phyloP scores from a whole-genome alignment of 2,888 invertebrate genomes.

The Thyatira batis region DNA sequence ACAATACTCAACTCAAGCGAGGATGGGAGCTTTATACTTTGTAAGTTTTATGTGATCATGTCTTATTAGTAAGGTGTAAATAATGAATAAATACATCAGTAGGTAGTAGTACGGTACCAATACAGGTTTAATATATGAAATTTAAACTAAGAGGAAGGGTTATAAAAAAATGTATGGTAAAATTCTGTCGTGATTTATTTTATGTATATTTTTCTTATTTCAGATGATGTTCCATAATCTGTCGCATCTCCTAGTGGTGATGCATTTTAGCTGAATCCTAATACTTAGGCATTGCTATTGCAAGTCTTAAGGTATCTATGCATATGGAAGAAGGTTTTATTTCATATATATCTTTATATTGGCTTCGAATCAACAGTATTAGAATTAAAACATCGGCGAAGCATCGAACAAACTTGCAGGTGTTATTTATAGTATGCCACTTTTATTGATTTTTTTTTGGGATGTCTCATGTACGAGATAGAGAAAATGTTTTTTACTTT shows the following conservation, averaged over 20 bases:
- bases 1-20: slow-evolving; percentile 20
- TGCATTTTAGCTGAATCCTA: slow-evolving; percentile 34
- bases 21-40: slow-evolving; percentile 29
- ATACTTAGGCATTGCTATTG: slow-evolving; percentile 48
- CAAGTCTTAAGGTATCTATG: slow-evolving; percentile 20
- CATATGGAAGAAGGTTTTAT: slow-evolving; percentile 2
- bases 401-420: slow-evolving; percentile 3
- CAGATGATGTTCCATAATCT: slow-evolving; percentile 36
- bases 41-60: slow-evolving; percentile 30
- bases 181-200: neutral
- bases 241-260: slow-evolving; percentile 11
- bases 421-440: slow-evolving; percentile 9
- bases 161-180: too few relatives aligned
- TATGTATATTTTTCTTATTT: slow-evolving; percentile 19
- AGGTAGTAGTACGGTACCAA: too few relatives aligned
- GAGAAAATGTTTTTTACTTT: neutral
- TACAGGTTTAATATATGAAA: too few relatives aligned
- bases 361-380: slow-evolving; percentile 5
- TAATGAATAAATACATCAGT: too few relatives aligned
- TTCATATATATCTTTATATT: neutral
- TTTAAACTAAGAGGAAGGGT: too few relatives aligned
- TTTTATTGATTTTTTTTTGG: neutral
- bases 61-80: too few relatives aligned
- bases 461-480: too few relatives aligned
- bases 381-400: neutral